Evolutionary conservation across 2,888 invertebrate species (phyloP), one percentile per base, ranked within the genome.

Genomic region (Phanerotoma sp.): DNA sequence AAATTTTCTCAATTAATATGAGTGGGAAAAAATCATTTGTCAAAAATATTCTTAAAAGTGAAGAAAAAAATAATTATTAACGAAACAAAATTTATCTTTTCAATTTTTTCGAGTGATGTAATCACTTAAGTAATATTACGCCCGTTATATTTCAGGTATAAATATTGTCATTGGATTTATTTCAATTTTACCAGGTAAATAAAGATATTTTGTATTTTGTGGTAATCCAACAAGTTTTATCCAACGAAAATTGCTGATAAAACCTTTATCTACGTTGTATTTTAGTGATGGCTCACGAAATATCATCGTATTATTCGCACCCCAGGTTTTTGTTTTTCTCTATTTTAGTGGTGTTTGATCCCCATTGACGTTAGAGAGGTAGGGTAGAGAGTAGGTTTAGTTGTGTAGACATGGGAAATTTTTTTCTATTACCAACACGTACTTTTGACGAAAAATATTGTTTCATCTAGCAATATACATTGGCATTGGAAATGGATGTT

Each of bases 221-320:
- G 60, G 62, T 61, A 62, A 64, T 62, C 61, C 61, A 51, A 56
- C 58, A 60, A 58, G 62, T 64, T 64, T 54, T 60, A 56, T 56
- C 57, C 59, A 49, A 54, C 57, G 52, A 58, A 58, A 61, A 64
- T 64, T 60, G 51, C 46, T 54, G 62, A 63, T 65, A 65, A 64
- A 65, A 64, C 64, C 64, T 62, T 65, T 65, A 65, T 65, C 53
- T 54, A 58, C 58, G 57, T 63, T 58, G 59, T 58, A 56, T 62
- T 62, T 64, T 59, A 61, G 60, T 60, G 56, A 58, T 41, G 25
- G 49, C 49, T 28, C 40, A 38, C 49, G 38, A 49, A 49, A 49
- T 49, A 49, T 40, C n/a, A n/a, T n/a, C 44, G 18, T 46, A 42
- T 38, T 25, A 47, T 37, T 51, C 38, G 25, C 45, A 38, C 28